phyloP scores from a whole-genome alignment of 2,888 invertebrate genomes.

The Pollenia angustigena region DNA sequence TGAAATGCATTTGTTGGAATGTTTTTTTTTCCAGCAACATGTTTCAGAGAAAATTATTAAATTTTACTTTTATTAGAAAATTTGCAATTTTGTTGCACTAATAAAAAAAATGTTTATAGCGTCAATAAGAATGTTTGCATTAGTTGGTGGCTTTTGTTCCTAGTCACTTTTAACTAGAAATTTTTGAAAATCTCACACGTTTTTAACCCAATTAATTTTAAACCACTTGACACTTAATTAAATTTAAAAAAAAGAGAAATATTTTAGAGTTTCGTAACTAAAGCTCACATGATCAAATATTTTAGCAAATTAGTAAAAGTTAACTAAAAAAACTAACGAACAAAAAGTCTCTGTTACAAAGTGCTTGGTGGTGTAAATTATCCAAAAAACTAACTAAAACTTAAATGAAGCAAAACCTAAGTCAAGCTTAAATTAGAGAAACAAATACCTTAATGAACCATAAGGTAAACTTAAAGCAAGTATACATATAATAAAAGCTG shows the following conservation, averaged over 20 bases:
- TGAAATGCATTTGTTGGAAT: no score
- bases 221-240: slow-evolving; percentile 69
- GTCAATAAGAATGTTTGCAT: no score
- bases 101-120: no score
- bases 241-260: slow-evolving; percentile 34
- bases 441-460: background rate
- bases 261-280: background rate
- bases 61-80: no score
- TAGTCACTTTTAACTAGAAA: background rate
- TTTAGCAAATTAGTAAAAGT: slow-evolving; percentile 43
- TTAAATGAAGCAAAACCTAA: background rate
- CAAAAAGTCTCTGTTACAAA: slow-evolving; percentile 23
- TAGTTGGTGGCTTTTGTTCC: background rate
- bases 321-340: slow-evolving; percentile 37
- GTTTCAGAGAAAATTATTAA: no score
- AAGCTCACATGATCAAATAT: slow-evolving; percentile 56
- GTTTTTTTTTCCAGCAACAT: no score
- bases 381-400: background rate
- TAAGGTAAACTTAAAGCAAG: slow-evolving; percentile 20
- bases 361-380: slow-evolving; percentile 39
- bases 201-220: slow-evolving; percentile 27
- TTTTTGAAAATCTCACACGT: slow-evolving; percentile 21
- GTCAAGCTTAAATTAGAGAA: background rate
- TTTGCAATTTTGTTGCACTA: no score
- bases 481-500: slow-evolving; percentile 51